A percentile compares a stretch with the other conserved stretches of the same genome.
phyloP scores from a whole-genome alignment of 2,888 invertebrate species.

The Phalangium opilio region DNA sequence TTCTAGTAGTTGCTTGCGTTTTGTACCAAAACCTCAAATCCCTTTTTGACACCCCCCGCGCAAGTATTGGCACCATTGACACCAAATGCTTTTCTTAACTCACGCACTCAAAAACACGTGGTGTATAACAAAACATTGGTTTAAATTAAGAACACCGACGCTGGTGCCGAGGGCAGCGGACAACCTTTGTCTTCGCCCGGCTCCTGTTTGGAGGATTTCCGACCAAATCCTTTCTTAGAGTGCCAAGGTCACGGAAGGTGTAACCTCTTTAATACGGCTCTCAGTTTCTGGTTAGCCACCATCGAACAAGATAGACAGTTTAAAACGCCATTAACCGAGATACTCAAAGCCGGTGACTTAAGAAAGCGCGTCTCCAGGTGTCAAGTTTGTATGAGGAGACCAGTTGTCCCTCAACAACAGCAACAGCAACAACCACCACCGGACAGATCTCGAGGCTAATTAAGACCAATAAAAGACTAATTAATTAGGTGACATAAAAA shows the following conservation, averaged over 20 bases:
- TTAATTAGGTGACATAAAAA: too few species aligned
- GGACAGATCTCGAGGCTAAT: too few species aligned
- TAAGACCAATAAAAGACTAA: too few species aligned
- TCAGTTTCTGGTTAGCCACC: conserved; percentile 90
- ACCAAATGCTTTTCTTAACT: too few species aligned
- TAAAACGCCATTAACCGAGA: conserved; percentile 22
- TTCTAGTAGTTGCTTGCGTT: too few species aligned
- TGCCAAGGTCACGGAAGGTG: conserved; percentile 88
- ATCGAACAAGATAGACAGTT: conserved; percentile 63
- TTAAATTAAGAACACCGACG: conserved; percentile 62
- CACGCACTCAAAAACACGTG: too few species aligned
- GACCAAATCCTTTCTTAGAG: conserved; percentile 84
- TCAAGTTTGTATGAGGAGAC: conserved; percentile 19
- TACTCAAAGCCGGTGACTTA: conserved; percentile 19
- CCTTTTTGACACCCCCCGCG: too few species aligned
- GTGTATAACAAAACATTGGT: not conserved
- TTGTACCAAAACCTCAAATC: too few species aligned
- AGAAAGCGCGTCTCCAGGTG: conserved; percentile 18
- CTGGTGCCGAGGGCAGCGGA: conserved; percentile 76
- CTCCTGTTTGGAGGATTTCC: conserved; percentile 87
- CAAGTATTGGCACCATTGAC: too few species aligned
- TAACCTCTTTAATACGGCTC: conserved; percentile 82
- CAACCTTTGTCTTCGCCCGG: conserved; percentile 89
- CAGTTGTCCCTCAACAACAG: not conserved
- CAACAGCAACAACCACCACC: too few species aligned